Conservation (phyloP, 2,797 vertebrate genomes). For the Phrynocephalus vlangalii region DNA sequence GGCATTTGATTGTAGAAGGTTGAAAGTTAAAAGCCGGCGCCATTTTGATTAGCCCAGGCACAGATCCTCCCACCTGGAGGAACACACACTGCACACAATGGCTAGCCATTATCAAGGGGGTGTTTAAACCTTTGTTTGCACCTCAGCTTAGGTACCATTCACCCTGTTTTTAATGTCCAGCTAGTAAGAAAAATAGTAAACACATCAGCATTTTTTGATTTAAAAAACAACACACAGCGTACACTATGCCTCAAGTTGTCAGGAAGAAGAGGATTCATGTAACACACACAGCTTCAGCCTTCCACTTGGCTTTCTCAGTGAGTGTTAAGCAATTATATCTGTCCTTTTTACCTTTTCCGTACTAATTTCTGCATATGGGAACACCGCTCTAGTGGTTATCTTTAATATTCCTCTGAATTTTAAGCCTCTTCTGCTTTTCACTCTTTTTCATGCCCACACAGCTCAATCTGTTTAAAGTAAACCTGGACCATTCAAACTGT, state of each 20-base stretch:
- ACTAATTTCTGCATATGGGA: slow-evolving; percentile 34
- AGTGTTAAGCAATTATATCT: slow-evolving; percentile 37
- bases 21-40: slow-evolving; percentile 42
- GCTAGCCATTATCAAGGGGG: slow-evolving; percentile 45
- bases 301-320: slow-evolving; percentile 32
- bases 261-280: slow-evolving; percentile 55
- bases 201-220: background rate
- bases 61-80: slow-evolving; percentile 57
- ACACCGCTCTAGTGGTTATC: slow-evolving; percentile 35
- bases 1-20: slow-evolving; percentile 38
- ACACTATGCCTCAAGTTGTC: slow-evolving; percentile 65
- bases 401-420: slow-evolving; percentile 35
- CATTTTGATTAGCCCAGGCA: slow-evolving; percentile 48
- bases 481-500: slow-evolving; percentile 43
- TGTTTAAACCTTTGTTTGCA: slow-evolving; percentile 48
- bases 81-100: slow-evolving; percentile 30
- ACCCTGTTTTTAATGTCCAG: slow-evolving; percentile 38
- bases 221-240: slow-evolving; percentile 50
- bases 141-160: slow-evolving; percentile 19
- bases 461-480: slow-evolving; percentile 58
- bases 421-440: background rate
- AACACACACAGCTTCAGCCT: slow-evolving; percentile 47
- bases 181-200: slow-evolving; percentile 52
- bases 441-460: slow-evolving; percentile 38
- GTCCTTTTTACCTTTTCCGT: slow-evolving; percentile 26